phyloP scores from a whole-genome alignment of 2,113 vertebrate genomes.

The Eclectus roratus region DNA sequence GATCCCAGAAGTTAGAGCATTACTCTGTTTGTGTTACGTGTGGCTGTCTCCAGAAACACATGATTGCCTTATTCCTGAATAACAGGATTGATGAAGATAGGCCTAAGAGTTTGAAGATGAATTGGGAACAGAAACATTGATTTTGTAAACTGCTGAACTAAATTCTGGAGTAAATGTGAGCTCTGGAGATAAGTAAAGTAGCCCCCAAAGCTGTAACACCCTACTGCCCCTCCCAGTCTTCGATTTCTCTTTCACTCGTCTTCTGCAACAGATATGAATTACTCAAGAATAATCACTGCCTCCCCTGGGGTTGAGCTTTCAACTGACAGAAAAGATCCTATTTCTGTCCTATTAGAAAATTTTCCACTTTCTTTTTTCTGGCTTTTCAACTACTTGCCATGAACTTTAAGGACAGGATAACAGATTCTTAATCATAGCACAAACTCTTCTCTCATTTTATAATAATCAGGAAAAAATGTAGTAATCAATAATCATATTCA shows the following conservation, averaged over 20 bases:
- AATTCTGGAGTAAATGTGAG: neutral
- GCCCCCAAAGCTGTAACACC: neutral
- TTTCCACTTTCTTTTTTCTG: neutral
- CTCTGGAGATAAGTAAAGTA: neutral
- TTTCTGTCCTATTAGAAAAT: neutral
- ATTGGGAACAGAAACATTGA: neutral
- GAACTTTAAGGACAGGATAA: neutral
- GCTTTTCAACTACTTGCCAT: neutral
- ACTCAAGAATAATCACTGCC: neutral
- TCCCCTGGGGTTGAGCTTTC: neutral
- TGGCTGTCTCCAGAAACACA: neutral
- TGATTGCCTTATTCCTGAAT: neutral
- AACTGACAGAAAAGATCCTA: neutral
- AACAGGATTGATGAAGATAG: neutral
- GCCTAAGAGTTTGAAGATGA: neutral
- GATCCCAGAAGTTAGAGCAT: neutral
- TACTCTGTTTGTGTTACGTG: neutral
- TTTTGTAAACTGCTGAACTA: neutral
- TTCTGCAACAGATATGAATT: neutral
- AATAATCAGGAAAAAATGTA: neutral
- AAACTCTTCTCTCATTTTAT: neutral
- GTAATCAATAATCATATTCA: neutral
- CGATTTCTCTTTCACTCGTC: neutral
- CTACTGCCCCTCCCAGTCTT: neutral
- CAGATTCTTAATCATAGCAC: neutral